Base-by-base conservation (phyloP, 2,888 invertebrate genomes). In the Oxycera nigricornis region DNA sequence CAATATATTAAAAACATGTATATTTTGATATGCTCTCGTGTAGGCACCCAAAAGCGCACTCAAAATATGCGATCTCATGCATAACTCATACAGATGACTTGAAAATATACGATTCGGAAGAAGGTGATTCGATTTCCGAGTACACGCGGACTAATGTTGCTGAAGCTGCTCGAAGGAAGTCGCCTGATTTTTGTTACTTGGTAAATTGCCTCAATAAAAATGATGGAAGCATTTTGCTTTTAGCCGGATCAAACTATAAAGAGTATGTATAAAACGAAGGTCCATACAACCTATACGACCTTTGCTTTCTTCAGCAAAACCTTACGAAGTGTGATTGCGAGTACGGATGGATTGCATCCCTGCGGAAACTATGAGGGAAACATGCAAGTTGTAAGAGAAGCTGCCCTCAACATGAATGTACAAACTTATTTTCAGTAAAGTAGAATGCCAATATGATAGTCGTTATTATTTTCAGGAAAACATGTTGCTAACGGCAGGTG, bases 41-140 rank as follows among this genome's bases (percentile, higher is more conserved):
- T 81, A 68, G 82, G 84, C 84, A 86, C 75, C 81, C 79, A 26
- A 81, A 82, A 75, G 79, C 80, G 1, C 80, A 86, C 73, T 84
- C 83, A 39, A 83, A 86, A 78, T 87, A 87, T 76, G 82, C 86
- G 78, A 84, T 91, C 6, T 89, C 90, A 26, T 92, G 92, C 80
- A 86, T 91, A 41, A 92, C 93, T 0, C 91, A 93, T 81, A 91
- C 90, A 14, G 89, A 90, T 79, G 91, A 92, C 77, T 82, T 94
- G 46, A 90, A 90, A 79, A 81, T 93, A 22, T 95, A 93, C 90
- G 87, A 91, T 74, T 82, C 86, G 0, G 88, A 88, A 6, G 90
- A 87, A 72, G 91, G 90, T 0, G 90, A 91, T 78, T 86, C 90
- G 28, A 82, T 89, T 9, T 83, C 83, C 2, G 87, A 86, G 76